These are phyloP conservation scores for Arvicanthis niloticus DNA, from an alignment of 2,113 vertebrate species.

Conservation along the genomic window DNA sequence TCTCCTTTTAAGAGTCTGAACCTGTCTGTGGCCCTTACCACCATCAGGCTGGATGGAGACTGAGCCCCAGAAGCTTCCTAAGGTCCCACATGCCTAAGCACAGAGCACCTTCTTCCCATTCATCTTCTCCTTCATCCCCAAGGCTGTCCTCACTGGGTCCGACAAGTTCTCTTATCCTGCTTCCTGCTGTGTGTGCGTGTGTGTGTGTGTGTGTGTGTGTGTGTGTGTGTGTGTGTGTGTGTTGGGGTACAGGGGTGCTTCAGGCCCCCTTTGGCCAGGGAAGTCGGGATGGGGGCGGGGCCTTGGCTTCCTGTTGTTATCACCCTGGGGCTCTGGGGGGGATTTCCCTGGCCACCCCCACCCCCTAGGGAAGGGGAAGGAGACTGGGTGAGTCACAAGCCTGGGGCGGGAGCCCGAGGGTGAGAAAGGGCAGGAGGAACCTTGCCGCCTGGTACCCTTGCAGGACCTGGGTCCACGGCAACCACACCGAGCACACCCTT, in stretches of 20 bases:
- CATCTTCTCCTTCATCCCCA: neutral
- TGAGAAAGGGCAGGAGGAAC: constrained; percentile 75
- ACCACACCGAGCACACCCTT: neutral
- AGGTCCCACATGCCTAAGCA: neutral
- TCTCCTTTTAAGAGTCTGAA: neutral
- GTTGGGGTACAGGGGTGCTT: constrained; percentile 51
- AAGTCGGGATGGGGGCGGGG: constrained; percentile 82
- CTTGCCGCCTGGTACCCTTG: neutral
- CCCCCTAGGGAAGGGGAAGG: constrained; percentile 81
- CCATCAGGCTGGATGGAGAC: neutral
- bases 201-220: neutral
- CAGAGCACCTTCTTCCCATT: neutral
- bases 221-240: neutral
- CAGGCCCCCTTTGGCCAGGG: constrained; percentile 72
- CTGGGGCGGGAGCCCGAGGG: constrained; percentile 71
- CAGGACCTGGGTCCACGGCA: neutral
- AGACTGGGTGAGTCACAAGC: constrained; percentile 76
- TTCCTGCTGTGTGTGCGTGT: neutral
- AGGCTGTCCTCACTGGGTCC: neutral
- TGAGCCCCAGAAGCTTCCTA: neutral
- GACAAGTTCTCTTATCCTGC: neutral
- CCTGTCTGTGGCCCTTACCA: neutral
- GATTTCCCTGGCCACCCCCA: constrained; percentile 84
- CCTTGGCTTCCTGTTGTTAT: constrained; percentile 83
- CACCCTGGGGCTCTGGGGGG: constrained; percentile 81